Evolutionary conservation across 2,888 invertebrate species (phyloP), one percentile per base, ranked within the genome.

Genomic region (Sinohyriopsis cumingii): DNA sequence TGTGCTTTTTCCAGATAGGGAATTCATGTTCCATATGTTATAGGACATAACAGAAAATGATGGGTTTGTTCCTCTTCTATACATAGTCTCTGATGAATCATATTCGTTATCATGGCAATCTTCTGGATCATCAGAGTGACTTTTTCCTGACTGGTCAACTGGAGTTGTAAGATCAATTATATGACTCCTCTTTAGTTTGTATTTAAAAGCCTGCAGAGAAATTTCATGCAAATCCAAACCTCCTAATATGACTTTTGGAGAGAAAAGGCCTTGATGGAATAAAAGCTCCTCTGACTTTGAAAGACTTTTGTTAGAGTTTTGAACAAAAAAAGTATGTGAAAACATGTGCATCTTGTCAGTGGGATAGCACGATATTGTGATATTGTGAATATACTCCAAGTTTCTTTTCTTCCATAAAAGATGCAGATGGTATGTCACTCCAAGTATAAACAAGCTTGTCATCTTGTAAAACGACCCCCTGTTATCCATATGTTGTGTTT

Each of bases 11-110:
- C 66, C 57, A 33, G 73, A 61, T 55, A 71, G 63, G 19, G 83
- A 72, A 63, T 81, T 80, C 73, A 81, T 80, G 61, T 82, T 81
- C 82, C 83, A 83, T 12, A 80, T 79, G 67, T 83, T 83, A 66
- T 76, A 82, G 12, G 79, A 73, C 79, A 82, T 80, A 18, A 81
- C 73, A 57, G 68, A 68, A 53, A 80, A 59, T n/a, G 19, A 0
- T 19, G 19, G 22, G 53, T 28, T 63, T 63, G 6, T 5, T 54
- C 53, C 25, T 18, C 33, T 61, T 63, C 3, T 28, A 54, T 20
- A 63, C 0, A 28, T 54, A 63, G 22, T 33, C 63, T 63, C 20
- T 54, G 53, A 19, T 62, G 28, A 62, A 53, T 15, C 15, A 45
- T 45, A 45, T 45, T 45, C 45, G 3, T 45, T 45, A 45, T 15